Conservation (phyloP, 2,888 invertebrate species). For the Osmoderma eremita region DNA sequence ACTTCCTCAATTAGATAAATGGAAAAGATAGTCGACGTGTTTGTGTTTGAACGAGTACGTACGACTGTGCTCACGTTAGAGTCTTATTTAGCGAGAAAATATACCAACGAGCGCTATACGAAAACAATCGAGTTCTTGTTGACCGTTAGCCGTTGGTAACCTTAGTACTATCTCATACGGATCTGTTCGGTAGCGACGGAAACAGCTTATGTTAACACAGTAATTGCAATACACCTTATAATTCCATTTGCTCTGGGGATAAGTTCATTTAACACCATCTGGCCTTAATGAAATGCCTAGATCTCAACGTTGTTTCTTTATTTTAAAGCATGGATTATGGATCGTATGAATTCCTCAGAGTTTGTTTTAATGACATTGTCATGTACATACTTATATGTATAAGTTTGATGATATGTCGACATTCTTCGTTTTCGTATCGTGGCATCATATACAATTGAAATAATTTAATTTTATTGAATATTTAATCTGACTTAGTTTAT, state of each 20-base stretch:
- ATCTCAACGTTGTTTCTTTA: background rate
- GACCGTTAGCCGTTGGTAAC: constrained; percentile 30
- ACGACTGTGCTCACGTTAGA: constrained; percentile 12
- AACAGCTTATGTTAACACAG: constrained; percentile 54
- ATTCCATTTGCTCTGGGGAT: constrained; percentile 58
- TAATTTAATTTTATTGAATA: too few relatives aligned
- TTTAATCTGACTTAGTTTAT: too few relatives aligned
- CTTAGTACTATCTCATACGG: constrained; percentile 47
- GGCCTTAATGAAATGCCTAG: constrained; percentile 40
- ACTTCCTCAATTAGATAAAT: constrained; percentile 51
- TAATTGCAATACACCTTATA: constrained; percentile 59
- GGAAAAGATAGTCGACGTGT: constrained; percentile 42
- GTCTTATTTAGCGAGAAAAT: constrained; percentile 43
- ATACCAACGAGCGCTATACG: constrained; percentile 49
- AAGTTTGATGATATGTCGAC: too few relatives aligned
- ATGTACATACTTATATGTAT: too few relatives aligned
- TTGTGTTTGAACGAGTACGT: constrained; percentile 24
- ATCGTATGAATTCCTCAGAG: too few relatives aligned
- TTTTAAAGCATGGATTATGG: background rate
- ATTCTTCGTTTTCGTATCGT: too few relatives aligned
- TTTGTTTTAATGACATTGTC: too few relatives aligned
- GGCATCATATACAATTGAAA: too few relatives aligned
- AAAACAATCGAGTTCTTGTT: constrained; percentile 52
- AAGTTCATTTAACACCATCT: constrained; percentile 59
- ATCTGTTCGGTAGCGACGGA: constrained; percentile 57